Evolutionary conservation across 2,888 invertebrate genomes (phyloP).

Genomic region (Allacma fusca): DNA sequence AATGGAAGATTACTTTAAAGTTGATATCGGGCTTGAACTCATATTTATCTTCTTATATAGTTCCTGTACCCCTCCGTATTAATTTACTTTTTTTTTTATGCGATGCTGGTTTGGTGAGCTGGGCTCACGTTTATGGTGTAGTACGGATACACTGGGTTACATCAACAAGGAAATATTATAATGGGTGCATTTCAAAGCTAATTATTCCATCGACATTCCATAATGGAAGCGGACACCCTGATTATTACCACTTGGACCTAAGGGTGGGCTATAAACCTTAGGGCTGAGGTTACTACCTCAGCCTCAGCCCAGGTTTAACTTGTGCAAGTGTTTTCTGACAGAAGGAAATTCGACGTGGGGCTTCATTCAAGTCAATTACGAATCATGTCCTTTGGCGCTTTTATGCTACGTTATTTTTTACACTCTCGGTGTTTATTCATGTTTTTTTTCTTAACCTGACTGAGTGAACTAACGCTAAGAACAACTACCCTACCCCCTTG

Average conservation of each 20-base stretch:
- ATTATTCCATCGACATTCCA: constrained; percentile 32
- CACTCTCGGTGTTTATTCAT: too few species aligned
- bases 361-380: constrained; percentile 8
- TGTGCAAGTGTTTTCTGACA: not conserved
- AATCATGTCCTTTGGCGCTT: constrained; percentile 7
- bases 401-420: not conserved
- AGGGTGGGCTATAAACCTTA: constrained; percentile 19
- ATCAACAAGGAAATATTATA: not conserved
- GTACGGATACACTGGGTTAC: too few species aligned
- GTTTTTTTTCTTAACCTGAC: not conserved
- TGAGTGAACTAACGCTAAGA: not conserved
- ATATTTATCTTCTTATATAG: too few species aligned
- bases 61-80: too few species aligned
- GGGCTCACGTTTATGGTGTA: too few species aligned
- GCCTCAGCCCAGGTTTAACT: too few species aligned
- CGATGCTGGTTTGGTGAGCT: too few species aligned
- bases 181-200: not conserved
- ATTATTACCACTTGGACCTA: constrained; percentile 26
- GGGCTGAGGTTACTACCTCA: not conserved
- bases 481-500: not conserved
- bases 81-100: too few species aligned
- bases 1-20: too few species aligned
- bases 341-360: constrained; percentile 8
- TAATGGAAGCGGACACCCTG: constrained; percentile 37
- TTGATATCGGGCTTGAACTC: too few species aligned